These are phyloP conservation scores for Chymomyza fuscimana DNA, from an alignment of 2,888 invertebrate species.

Conservation along the genomic window DNA sequence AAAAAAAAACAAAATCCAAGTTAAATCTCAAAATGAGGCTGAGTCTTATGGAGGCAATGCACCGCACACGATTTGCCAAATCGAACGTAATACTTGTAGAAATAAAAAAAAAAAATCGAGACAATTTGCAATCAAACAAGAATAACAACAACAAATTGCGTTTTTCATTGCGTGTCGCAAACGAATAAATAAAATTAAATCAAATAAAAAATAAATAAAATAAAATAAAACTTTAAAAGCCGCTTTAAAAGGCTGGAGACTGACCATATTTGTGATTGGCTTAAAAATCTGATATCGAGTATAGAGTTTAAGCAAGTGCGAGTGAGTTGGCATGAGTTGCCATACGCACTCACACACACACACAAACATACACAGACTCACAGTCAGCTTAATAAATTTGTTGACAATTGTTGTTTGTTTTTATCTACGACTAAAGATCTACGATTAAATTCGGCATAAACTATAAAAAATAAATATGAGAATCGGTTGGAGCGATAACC, in stretches of 20 bases:
- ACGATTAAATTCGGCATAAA: slow-evolving; percentile 24
- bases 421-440: not conserved
- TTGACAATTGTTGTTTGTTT: slow-evolving; percentile 69
- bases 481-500: no score
- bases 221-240: slow-evolving; percentile 58
- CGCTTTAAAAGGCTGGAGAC: slow-evolving; percentile 60
- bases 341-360: not conserved
- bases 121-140: slow-evolving; percentile 72
- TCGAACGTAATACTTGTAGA: slow-evolving; percentile 36
- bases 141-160: slow-evolving; percentile 67
- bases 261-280: slow-evolving; percentile 73
- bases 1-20: slow-evolving; percentile 15
- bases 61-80: slow-evolving; percentile 56
- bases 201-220: slow-evolving; percentile 47
- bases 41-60: slow-evolving; percentile 45
- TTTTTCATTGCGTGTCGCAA: slow-evolving; percentile 54
- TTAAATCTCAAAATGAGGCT: slow-evolving; percentile 56
- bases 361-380: not conserved
- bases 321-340: slow-evolving; percentile 21
- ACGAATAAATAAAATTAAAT: slow-evolving; percentile 41
- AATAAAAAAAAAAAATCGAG: slow-evolving; percentile 36
- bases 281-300: slow-evolving; percentile 37
- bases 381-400: slow-evolving; percentile 62
- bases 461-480: no score
- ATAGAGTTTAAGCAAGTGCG: slow-evolving; percentile 1